Percentiles rank a stretch among this genome's conserved stretches.
Evolutionary conservation across 2,888 invertebrate genomes (phyloP).

Genomic region (Arrhopalites spinosus): DNA sequence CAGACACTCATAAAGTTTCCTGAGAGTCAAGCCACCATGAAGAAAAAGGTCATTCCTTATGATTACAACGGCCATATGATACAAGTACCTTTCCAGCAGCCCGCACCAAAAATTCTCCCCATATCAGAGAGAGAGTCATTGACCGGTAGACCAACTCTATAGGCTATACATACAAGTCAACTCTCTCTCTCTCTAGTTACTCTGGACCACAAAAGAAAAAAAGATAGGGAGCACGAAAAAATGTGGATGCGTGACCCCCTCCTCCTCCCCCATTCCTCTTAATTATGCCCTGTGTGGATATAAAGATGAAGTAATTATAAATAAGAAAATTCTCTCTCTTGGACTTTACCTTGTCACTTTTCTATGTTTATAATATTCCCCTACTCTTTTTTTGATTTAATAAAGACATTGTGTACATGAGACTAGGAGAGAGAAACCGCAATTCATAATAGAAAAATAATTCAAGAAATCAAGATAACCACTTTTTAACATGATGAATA

Average conservation of each 20-base stretch:
- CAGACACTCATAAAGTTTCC: not conserved
- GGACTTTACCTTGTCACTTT: too few species aligned
- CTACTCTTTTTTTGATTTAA: too few species aligned
- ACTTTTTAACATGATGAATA: too few species aligned
- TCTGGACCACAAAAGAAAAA: not conserved
- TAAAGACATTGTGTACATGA: too few species aligned
- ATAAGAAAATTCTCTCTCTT: too few species aligned
- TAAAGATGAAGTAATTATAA: too few species aligned
- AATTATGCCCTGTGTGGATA: not conserved
- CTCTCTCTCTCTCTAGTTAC: not conserved
- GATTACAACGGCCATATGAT: not conserved
- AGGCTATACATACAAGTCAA: not conserved
- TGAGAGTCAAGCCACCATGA: constrained; percentile 4
- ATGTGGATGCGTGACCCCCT: not conserved
- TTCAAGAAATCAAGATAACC: too few species aligned
- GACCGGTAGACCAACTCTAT: not conserved
- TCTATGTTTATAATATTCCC: too few species aligned
- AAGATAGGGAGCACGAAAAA: not conserved
- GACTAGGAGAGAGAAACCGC: too few species aligned
- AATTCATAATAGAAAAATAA: too few species aligned
- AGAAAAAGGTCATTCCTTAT: not conserved
- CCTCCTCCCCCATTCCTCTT: not conserved
- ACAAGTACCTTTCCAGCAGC: constrained; percentile 2
- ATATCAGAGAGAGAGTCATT: not conserved
- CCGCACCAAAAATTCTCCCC: not conserved